Percentiles rank a stretch among this genome's conserved stretches.
These are phyloP conservation scores for Steinernema feltiae DNA, from an alignment of 1,140 invertebrate species.

Conservation along the genomic window DNA sequence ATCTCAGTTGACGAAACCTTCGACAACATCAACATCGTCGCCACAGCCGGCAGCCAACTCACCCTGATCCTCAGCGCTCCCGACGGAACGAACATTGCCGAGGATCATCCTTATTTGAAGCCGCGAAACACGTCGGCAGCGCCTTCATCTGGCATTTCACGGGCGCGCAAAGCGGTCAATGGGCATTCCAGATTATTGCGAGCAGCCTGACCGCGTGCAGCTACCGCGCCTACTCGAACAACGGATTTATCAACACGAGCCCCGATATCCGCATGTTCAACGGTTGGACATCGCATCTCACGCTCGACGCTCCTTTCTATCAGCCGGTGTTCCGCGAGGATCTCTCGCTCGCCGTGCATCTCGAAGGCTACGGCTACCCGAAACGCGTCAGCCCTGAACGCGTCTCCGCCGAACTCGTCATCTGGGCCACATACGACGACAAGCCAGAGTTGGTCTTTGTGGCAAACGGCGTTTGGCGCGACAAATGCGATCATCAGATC, in stretches of 20 bases:
- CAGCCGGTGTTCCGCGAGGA: slow-evolving; percentile 27
- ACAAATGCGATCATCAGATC: slow-evolving; percentile 36
- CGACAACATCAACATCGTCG: slow-evolving; percentile 26
- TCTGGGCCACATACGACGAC: slow-evolving; percentile 32
- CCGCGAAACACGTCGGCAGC: not conserved
- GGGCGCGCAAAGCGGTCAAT: slow-evolving; percentile 18
- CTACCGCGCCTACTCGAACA: slow-evolving; percentile 25
- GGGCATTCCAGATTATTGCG: slow-evolving; percentile 22
- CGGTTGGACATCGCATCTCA: slow-evolving; percentile 19
- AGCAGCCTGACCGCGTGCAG: slow-evolving; percentile 20
- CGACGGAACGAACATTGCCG: not conserved
- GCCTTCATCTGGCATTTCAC: slow-evolving; percentile 10
- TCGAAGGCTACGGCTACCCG: slow-evolving; percentile 28
- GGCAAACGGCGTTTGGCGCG: slow-evolving; percentile 40
- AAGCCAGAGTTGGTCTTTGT: slow-evolving; percentile 28
- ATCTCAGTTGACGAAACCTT: slow-evolving; percentile 27
- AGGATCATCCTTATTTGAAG: not conserved
- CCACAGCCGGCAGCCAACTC: slow-evolving; percentile 26
- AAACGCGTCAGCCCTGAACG: not conserved
- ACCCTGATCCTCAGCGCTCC: slow-evolving; percentile 16
- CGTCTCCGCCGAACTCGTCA: slow-evolving; percentile 27
- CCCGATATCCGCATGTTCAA: slow-evolving; percentile 34
- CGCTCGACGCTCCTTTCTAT: slow-evolving; percentile 12
- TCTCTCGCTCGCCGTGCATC: slow-evolving; percentile 28
- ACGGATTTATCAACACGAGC: not conserved